Percentiles rank a stretch among this genome's conserved stretches.
Evolutionary conservation across 2,888 invertebrate species (phyloP).

Genomic region (Holacanthella duospinosa): DNA sequence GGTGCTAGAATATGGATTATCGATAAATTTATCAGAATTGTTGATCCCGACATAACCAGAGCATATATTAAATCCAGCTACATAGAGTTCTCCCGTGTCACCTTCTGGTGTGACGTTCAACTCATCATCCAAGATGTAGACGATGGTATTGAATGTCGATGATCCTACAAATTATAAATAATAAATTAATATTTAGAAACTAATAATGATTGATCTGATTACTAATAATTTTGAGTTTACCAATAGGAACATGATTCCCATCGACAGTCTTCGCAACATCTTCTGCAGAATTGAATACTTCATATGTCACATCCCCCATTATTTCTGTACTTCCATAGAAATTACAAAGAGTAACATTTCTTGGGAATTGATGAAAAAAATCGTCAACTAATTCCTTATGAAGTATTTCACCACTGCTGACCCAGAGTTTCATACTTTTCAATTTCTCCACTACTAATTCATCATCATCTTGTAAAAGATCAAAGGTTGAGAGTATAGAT

Average conservation of each 20-base stretch:
- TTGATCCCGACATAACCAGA: slow-evolving; percentile 33
- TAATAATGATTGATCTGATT: no score
- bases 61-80: slow-evolving; percentile 35
- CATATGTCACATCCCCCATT: slow-evolving; percentile 80
- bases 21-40: slow-evolving; percentile 32
- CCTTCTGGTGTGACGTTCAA: slow-evolving; percentile 60
- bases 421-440: neutral
- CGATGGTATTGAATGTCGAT: slow-evolving; percentile 66
- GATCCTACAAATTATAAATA: slow-evolving; percentile 46
- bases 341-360: slow-evolving; percentile 61
- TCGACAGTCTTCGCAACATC: slow-evolving; percentile 46
- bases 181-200: no score
- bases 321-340: slow-evolving; percentile 87
- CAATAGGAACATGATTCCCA: slow-evolving; percentile 64
- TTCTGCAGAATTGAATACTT: slow-evolving; percentile 50
- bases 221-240: slow-evolving; percentile 45
- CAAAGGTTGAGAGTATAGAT: neutral
- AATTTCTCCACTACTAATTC: neutral
- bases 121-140: slow-evolving; percentile 63
- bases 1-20: slow-evolving; percentile 19
- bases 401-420: slow-evolving; percentile 17
- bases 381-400: slow-evolving; percentile 51
- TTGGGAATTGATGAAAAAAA: slow-evolving; percentile 49
- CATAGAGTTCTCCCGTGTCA: slow-evolving; percentile 41
- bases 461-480: neutral